Base-by-base conservation (phyloP, 2,888 invertebrate genomes). In the Tipula vernalis region DNA sequence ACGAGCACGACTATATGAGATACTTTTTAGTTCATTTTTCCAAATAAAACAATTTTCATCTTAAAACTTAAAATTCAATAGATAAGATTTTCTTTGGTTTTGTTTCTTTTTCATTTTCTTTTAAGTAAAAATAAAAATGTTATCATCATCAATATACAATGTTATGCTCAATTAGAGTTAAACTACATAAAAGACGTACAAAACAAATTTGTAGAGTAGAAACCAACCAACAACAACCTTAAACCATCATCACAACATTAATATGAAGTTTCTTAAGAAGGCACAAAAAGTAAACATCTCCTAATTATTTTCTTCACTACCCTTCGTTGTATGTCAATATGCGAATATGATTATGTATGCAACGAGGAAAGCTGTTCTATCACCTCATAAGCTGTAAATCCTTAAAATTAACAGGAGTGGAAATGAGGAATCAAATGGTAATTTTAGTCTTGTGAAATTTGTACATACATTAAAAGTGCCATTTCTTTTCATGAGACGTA, bases 1-100 rank as follows among this genome's bases (percentile, higher is more conserved):
- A 0, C 71, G 18, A 18, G 18, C 28, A 71, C 28, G 28, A 57
- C 51, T 18, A 28, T 10, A 71, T 10, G 71, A 71, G 71, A 28
- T 71, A 18, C 71, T 71, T 71, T 71, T 71, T 71, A 28, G 71
- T 28, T 71, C 71, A 10, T 71, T 71, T 51, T 71, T 51, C 51
- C 71, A 71, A 71, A 71, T 71, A 71, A 71, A 71, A 71, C 71
- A 71, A 71, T 71, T 71, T 71, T 71, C 71, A 71, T 71, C 71
- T 71, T 5, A 28, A 71, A 71, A 71, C 71, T 71, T 71, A 71
- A 71, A 71, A 71, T 71, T 71, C 71, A 71, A 71, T 71, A 71
- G 71, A 71, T 71, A 71, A 71, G 71, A 71, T 71, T 71, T 57
- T 15, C 5, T 8, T 18, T 71, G 28, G 28, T 28, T 71, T 28